Conservation (phyloP, 2,797 vertebrate species). For the Poeciliopsis gracilis region DNA sequence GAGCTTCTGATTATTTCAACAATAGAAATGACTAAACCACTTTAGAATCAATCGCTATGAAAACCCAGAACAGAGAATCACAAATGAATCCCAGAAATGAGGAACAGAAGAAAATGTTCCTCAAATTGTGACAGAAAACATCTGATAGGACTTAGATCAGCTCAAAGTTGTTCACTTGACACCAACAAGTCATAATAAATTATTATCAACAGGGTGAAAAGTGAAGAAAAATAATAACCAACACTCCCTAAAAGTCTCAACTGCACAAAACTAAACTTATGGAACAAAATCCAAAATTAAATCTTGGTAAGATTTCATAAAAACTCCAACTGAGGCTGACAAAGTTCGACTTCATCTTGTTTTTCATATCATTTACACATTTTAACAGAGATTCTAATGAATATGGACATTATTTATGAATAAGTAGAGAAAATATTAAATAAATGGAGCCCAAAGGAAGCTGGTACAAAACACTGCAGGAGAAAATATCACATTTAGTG, state of each 20-base stretch:
- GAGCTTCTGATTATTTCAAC: background rate
- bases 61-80: background rate
- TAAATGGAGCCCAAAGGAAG: background rate
- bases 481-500: background rate
- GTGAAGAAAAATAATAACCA: background rate
- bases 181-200: background rate
- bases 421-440: background rate
- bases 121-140: background rate
- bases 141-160: background rate
- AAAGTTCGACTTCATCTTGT: too few relatives aligned
- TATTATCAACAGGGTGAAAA: background rate
- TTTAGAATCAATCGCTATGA: background rate
- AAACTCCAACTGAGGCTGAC: too few relatives aligned
- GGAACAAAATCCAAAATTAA: too few relatives aligned
- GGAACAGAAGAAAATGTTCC: background rate
- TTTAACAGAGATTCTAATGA: too few relatives aligned
- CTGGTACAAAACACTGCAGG: background rate
- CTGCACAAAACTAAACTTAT: too few relatives aligned
- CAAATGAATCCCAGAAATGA: background rate
- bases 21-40: background rate
- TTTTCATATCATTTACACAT: too few relatives aligned
- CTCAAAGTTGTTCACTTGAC: background rate
- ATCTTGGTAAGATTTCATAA: too few relatives aligned
- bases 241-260: background rate
- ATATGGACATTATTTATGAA: background rate